Percentiles rank a stretch among this genome's conserved stretches.
These are phyloP conservation scores for Zaprionus nigranus DNA, from an alignment of 1,140 invertebrate species.

Conservation along the genomic window DNA sequence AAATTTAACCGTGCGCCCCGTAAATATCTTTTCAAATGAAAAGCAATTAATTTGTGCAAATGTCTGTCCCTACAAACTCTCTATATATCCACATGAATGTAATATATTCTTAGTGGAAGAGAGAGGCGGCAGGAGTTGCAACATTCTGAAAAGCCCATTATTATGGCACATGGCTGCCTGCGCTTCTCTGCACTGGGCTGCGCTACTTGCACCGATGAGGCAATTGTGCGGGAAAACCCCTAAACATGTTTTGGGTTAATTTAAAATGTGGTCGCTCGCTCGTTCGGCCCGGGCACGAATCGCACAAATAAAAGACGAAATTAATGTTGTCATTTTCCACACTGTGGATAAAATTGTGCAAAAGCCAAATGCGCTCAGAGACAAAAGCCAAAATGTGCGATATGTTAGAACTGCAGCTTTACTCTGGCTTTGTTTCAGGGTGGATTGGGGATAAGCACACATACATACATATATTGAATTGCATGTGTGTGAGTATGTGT, in stretches of 20 bases:
- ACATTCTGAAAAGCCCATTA: constrained; percentile 52
- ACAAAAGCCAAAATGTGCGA: constrained; percentile 33
- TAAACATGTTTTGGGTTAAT: constrained; percentile 84
- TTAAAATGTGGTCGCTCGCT: constrained; percentile 70
- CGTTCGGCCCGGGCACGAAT: constrained; percentile 48
- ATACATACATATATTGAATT: background rate
- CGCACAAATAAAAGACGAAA: constrained; percentile 71
- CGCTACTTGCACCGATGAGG: constrained; percentile 58
- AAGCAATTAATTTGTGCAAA: background rate
- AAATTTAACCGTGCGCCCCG: background rate
- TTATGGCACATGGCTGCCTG: constrained; percentile 50
- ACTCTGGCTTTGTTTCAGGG: constrained; percentile 19
- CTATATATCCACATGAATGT: background rate
- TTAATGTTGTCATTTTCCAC: constrained; percentile 84
- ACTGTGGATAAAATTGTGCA: constrained; percentile 71
- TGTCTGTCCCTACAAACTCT: background rate
- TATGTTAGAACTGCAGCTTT: constrained; percentile 26
- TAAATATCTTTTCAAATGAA: background rate
- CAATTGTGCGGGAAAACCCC: constrained; percentile 83
- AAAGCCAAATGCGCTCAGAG: constrained; percentile 47
- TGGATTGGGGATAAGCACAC: constrained; percentile 33
- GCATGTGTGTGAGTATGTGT: background rate
- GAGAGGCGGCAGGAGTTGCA: constrained; percentile 67
- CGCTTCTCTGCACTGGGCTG: background rate
- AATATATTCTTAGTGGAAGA: background rate